Evolutionary conservation across 2,888 invertebrate species (phyloP).

Genomic region (Mimumesa dahlbomi): DNA sequence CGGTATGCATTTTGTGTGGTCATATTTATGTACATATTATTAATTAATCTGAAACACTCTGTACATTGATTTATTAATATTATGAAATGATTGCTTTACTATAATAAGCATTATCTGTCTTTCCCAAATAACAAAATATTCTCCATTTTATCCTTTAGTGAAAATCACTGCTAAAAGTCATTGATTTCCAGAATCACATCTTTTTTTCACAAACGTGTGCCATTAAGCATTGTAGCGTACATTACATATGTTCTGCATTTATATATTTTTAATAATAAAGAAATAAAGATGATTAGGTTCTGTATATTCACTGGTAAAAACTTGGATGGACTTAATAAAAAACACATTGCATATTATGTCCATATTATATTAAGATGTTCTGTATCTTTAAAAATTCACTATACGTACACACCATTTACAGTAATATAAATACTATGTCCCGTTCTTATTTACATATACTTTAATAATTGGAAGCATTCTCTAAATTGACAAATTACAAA

Average conservation of each 20-base stretch:
- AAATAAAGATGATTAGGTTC: too few relatives aligned
- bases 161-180: conserved; percentile 2
- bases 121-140: too few relatives aligned
- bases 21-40: neutral
- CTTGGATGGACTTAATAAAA: too few relatives aligned
- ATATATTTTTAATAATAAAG: conserved; percentile 20
- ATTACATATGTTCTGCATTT: conserved; percentile 27
- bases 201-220: conserved; percentile 31
- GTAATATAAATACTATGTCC: neutral
- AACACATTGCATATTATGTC: too few relatives aligned
- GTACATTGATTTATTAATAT: neutral
- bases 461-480: conserved; percentile 28
- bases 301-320: too few relatives aligned
- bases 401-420: too few relatives aligned
- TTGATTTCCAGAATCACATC: conserved; percentile 9
- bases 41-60: neutral
- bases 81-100: neutral
- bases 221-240: conserved; percentile 23
- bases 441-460: conserved; percentile 16
- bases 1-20: conserved; percentile 8
- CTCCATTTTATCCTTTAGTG: too few relatives aligned
- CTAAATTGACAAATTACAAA: conserved; percentile 13
- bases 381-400: too few relatives aligned
- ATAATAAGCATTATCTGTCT: too few relatives aligned
- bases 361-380: too few relatives aligned